phyloP scores from a whole-genome alignment of 2,113 vertebrate species.

The Oenanthe melanoleuca region DNA sequence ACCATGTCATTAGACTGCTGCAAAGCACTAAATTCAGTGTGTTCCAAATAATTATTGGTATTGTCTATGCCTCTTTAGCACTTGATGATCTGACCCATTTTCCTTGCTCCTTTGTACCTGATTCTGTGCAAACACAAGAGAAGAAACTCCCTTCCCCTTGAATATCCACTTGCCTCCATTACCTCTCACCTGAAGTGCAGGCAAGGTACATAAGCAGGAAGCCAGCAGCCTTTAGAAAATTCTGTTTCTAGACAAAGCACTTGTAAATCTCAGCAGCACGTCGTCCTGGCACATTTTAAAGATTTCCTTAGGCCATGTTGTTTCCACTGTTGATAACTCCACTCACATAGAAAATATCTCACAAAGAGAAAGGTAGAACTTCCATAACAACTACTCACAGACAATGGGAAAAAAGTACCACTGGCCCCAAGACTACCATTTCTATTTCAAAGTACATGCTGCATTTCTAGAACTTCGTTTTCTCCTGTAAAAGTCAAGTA shows the following conservation, averaged over 20 bases:
- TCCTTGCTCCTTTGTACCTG: background rate
- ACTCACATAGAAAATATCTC: background rate
- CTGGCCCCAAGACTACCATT: background rate
- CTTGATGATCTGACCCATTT: background rate
- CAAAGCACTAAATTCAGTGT: background rate
- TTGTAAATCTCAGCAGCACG: background rate
- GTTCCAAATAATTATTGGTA: background rate
- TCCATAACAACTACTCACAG: background rate
- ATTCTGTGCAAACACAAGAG: background rate
- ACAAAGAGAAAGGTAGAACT: background rate
- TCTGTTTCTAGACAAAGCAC: background rate
- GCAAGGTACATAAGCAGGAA: background rate
- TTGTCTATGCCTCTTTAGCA: background rate
- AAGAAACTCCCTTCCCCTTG: background rate
- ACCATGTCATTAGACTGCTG: background rate
- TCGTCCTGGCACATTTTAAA: background rate
- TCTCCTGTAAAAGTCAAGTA: background rate
- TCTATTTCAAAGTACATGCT: background rate
- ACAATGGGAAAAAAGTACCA: background rate
- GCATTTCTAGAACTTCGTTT: background rate
- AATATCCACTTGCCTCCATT: background rate
- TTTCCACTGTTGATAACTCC: background rate
- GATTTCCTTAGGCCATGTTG: background rate
- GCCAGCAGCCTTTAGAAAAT: background rate
- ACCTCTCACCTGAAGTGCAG: background rate